Percentiles rank a stretch among this genome's conserved stretches.
phyloP scores from a whole-genome alignment of 2,113 vertebrate species.

The Lagopus muta region DNA sequence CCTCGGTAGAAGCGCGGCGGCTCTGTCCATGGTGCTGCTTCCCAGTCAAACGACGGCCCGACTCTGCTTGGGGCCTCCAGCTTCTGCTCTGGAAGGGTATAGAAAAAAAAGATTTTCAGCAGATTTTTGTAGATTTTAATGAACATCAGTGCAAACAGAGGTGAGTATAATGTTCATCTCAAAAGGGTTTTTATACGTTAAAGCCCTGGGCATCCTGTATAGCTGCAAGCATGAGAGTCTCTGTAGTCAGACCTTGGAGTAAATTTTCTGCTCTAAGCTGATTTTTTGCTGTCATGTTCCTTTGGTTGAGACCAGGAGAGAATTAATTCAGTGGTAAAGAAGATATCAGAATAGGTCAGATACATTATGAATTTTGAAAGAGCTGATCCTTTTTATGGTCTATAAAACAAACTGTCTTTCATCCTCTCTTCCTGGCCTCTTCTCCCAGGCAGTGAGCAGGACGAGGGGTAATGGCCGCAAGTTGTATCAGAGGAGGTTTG shows the following conservation, averaged over 20 bases:
- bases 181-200: background rate
- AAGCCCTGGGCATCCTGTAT: accelerated
- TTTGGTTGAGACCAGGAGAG: accelerated
- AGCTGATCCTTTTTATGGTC: background rate
- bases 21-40: conserved; percentile 61
- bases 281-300: background rate
- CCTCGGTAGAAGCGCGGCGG: background rate
- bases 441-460: no score
- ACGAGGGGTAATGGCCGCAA: no score
- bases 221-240: background rate
- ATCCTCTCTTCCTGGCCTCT: no score
- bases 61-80: accelerated
- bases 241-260: background rate
- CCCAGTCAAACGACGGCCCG: accelerated
- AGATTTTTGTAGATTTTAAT: background rate
- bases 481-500: no score
- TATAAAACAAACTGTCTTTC: background rate
- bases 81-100: accelerated
- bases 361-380: background rate
- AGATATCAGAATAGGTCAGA: background rate
- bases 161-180: background rate
- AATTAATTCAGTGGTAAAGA: background rate
- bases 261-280: background rate
- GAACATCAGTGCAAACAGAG: background rate
- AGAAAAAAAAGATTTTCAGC: background rate